These are phyloP conservation scores for Pemphigus obesinymphae DNA, from an alignment of 1,140 invertebrate species.

Conservation along the genomic window DNA sequence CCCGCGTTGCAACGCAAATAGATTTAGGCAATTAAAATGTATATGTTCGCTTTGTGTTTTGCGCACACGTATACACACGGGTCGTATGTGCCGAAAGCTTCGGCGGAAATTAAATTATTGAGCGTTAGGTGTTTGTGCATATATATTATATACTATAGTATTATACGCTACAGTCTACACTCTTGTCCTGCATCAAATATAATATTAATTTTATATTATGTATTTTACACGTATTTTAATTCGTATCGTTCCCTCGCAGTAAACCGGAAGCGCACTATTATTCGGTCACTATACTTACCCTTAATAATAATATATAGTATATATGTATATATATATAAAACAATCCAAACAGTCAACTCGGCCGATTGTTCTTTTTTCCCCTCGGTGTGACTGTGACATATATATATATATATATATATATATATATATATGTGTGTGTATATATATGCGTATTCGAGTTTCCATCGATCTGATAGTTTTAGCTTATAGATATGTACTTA, in stretches of 20 bases:
- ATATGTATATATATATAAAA: no score
- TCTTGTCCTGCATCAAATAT: no score
- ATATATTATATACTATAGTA: neutral
- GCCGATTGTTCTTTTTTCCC: neutral
- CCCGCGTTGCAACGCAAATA: neutral
- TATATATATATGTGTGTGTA: no score
- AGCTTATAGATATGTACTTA: no score
- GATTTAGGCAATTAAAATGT: slow-evolving; percentile 1
- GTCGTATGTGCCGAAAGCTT: neutral
- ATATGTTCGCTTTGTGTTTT: neutral
- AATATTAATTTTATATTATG: neutral
- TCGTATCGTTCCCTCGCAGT: neutral
- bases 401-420: no score
- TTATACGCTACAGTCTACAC: no score
- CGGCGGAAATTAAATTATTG: neutral
- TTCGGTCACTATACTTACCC: neutral
- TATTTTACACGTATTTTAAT: neutral
- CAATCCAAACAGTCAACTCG: no score
- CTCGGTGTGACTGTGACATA: no score
- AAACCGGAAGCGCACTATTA: neutral
- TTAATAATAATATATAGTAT: neutral
- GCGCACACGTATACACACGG: neutral
- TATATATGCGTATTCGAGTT: no score
- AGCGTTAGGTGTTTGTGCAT: neutral
- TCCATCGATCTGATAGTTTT: no score